Evolutionary conservation across 2,797 vertebrate genomes (phyloP), one percentile per base, ranked within the genome.

Genomic region (Syngnathus rostellatus): DNA sequence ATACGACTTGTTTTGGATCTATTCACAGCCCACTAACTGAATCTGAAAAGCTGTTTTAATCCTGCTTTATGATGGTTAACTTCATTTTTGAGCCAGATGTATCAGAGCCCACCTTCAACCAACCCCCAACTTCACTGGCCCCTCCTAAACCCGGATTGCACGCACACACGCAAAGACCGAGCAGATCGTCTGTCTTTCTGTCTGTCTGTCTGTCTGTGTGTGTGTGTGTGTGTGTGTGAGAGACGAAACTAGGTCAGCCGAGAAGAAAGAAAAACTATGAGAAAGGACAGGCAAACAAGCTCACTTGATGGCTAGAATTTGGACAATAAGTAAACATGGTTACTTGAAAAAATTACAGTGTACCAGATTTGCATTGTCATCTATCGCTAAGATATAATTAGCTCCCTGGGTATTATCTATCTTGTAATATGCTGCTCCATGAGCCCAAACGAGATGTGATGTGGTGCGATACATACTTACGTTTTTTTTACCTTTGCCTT

Each of bases 1-100:
- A 41, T 63, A 65, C 60, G 39, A 65, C 65, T 64, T 71, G 62
- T 53, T 59, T 69, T 64, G 61, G 58, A 64, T 76, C 63, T 69
- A 68, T 72, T 75, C 63, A 51, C 62, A 69, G 58, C 60, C 69
- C 64, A 54, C 48, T 74, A 74, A 77, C 64, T 68, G 60, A 45
- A 77, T 76, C 72, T 79, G 71, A 67, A 80, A 86, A 82, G 43
- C 65, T 77, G 68, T 78, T 76, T 76, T 81, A 81, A 86, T 80
- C 72, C 74, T 38, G 66, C 60, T 66, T 71, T 81, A 55, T 64
- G 67, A 74, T 70, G 67, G 38, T 65, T 70, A 72, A 75, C 75
- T 74, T 74, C 48, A 76, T 31, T 11, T 62, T 23, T 62, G 69
- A 51, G 71, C 75, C 72, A 77, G 65, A 74, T 79, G 67, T 63